Evolutionary conservation across 2,888 invertebrate species (phyloP), one percentile per base, ranked within the genome.

Genomic region (Rhogogaster chlorosoma): DNA sequence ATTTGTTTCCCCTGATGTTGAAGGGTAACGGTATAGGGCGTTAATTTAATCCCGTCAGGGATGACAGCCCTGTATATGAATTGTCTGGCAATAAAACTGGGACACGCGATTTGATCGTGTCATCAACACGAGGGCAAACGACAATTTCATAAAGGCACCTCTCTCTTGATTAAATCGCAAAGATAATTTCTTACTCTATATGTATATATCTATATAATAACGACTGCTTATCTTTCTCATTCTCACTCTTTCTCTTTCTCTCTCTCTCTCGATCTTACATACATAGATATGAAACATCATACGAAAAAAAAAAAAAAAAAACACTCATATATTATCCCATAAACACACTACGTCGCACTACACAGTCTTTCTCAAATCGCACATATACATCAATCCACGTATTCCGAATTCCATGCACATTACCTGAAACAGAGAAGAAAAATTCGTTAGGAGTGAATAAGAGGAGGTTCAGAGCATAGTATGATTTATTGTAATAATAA

Each of bases 381-480:
- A 42, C 18, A 42, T 22, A 42, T 32, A 29, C 42, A 77, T 85
- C 83, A 83, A 85, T 53, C 84, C 84, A 73, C 36, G 84, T 87
- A 73, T 77, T 83, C 84, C 77, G 36, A 64, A 73, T n/a, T 42
- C 42, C 38, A 73, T 73, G 71, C 71, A 73, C 29, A 70, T 70
- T 9, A 67, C 83, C 88, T 90, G 89, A 75, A 89, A 89, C 87
- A 90, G 84, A 90, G 87, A 84, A 87, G 85, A 87, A 84, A 84
- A 71, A 73, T 57, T 49, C 49, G 38, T 26, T 85, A 73, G 38
- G 85, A 86, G 75, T 86, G 87, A 86, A 87, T 87, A 87, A 86
- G 86, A 86, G 88, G 90, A 90, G 90, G 89, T 89, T 92, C 90
- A 90, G 91, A 92, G 91, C 91, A 91, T 92, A 92, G 89, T 92